Evolutionary conservation across 2,113 vertebrate species (phyloP).

Genomic region (Lampris megalopsis): DNA sequence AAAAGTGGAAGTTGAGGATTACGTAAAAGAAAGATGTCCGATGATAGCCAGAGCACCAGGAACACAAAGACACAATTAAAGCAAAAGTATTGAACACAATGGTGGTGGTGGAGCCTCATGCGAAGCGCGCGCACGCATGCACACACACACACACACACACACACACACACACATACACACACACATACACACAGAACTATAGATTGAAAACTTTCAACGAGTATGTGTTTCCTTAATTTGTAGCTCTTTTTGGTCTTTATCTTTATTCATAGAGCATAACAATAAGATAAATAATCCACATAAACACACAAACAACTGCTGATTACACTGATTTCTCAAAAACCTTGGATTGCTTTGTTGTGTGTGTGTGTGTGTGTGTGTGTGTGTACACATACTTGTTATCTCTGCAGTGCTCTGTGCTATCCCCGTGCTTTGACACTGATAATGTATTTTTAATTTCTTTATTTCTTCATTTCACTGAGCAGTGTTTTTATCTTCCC

Average conservation of each 20-base stretch:
- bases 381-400: conserved; percentile 38
- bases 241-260: conserved; percentile 23
- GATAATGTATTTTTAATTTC: conserved; percentile 46
- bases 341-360: conserved; percentile 23
- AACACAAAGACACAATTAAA: background rate
- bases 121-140: background rate
- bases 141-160: background rate
- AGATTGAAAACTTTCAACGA: background rate
- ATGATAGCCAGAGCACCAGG: conserved; percentile 7
- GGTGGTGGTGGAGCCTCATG: background rate
- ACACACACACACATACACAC: background rate
- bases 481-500: conserved; percentile 51
- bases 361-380: conserved; percentile 9
- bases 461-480: conserved; percentile 63
- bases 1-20: background rate
- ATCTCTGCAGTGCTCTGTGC: conserved; percentile 19
- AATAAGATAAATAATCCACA: conserved; percentile 51
- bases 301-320: conserved; percentile 65
- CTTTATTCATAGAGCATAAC: conserved; percentile 41
- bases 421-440: conserved; percentile 24
- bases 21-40: conserved; percentile 8
- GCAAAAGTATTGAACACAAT: background rate
- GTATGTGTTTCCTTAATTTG: conserved; percentile 6
- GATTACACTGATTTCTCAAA: conserved; percentile 59
- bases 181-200: background rate